Conservation (phyloP, 2,113 vertebrate species). For the Psephotus haematonotus region DNA sequence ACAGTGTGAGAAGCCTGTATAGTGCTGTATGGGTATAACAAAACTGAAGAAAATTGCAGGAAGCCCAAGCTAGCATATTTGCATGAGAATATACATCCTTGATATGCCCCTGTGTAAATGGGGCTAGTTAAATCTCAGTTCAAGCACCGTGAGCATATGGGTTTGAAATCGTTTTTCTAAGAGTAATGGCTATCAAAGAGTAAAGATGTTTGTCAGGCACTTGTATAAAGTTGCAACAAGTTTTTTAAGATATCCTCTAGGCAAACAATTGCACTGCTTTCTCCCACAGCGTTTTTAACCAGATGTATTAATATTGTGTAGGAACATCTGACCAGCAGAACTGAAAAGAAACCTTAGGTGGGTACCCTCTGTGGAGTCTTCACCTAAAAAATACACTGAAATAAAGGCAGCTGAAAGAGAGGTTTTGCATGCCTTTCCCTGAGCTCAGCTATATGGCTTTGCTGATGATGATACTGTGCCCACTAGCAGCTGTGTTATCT, state of each 20-base stretch:
- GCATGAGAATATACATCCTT: neutral
- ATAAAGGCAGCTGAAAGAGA: neutral
- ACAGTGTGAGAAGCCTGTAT: neutral
- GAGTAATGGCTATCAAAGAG: neutral
- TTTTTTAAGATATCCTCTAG: neutral
- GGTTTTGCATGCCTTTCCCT: neutral
- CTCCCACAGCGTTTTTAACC: neutral
- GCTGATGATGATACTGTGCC: neutral
- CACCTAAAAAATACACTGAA: neutral
- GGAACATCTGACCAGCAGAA: neutral
- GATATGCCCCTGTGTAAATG: neutral
- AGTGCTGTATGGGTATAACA: neutral
- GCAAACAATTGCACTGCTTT: neutral
- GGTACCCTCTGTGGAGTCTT: neutral
- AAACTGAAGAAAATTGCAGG: neutral
- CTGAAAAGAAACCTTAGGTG: neutral
- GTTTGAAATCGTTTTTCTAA: constrained; percentile 16
- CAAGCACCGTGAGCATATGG: neutral
- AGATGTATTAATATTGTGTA: neutral
- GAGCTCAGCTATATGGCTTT: neutral
- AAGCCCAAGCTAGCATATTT: neutral
- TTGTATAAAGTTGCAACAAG: neutral
- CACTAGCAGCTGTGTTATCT: neutral
- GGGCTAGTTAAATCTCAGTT: neutral
- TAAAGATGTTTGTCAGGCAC: neutral